These are phyloP conservation scores for Yponomeuta cagnagella DNA, from an alignment of 2,888 invertebrate genomes.

Conservation along the genomic window DNA sequence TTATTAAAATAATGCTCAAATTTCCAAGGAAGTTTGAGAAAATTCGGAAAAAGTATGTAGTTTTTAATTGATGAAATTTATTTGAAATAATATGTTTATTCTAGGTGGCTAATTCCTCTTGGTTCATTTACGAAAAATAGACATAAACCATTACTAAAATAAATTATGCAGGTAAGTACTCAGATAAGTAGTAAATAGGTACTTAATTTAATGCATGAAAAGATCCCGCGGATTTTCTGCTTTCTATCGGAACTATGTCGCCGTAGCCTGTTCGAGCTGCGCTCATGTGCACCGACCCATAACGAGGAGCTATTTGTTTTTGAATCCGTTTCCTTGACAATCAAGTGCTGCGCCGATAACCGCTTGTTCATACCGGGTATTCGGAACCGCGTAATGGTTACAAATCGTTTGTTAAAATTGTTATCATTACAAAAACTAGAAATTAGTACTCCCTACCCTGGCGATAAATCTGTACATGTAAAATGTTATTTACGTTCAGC, in stretches of 20 bases:
- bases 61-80: no score
- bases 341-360: conserved; percentile 13
- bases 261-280: conserved; percentile 8
- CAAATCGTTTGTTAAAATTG: neutral
- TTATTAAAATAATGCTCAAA: no score
- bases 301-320: conserved; percentile 15
- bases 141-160: neutral
- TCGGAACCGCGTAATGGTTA: conserved; percentile 7
- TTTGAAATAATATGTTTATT: no score
- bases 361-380: conserved; percentile 1
- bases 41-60: no score
- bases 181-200: neutral
- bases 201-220: conserved; percentile 10
- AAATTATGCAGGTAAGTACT: neutral
- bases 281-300: conserved; percentile 17
- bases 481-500: conserved; percentile 22
- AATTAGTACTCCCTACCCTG: neutral
- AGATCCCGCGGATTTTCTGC: conserved; percentile 7
- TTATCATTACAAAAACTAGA: neutral
- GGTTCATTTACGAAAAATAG: neutral
- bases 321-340: conserved; percentile 18
- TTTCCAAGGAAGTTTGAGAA: no score
- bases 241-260: conserved; percentile 11
- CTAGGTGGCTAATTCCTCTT: neutral
- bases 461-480: neutral